Percentiles rank a stretch among this genome's conserved stretches.
Conservation (phyloP, 2,797 vertebrate genomes). For the Onychomys leucogaster region DNA sequence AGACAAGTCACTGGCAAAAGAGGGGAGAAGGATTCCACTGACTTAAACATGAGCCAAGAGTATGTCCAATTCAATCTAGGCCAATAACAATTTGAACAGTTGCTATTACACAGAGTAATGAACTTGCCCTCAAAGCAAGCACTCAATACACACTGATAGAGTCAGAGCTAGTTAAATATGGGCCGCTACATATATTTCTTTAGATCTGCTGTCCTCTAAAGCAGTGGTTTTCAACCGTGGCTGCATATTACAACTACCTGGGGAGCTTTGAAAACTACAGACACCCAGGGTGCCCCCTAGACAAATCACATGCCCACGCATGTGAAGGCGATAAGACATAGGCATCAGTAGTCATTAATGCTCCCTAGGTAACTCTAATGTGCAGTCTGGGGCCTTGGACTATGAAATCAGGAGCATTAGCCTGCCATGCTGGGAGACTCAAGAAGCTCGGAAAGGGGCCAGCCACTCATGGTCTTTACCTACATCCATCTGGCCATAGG, state of each 20-base stretch:
- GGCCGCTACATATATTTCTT: neutral
- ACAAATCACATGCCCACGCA: slow-evolving; percentile 4
- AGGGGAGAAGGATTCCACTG: neutral
- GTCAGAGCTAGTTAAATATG: slow-evolving; percentile 31
- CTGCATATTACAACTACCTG: slow-evolving; percentile 29
- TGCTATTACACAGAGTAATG: slow-evolving; percentile 47
- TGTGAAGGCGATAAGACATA: neutral
- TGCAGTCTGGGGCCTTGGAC: neutral
- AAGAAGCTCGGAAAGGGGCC: neutral
- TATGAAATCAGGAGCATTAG: neutral
- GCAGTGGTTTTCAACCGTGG: slow-evolving; percentile 7
- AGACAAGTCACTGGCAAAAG: neutral
- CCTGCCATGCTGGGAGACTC: neutral
- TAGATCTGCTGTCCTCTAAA: neutral
- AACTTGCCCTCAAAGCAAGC: slow-evolving; percentile 53
- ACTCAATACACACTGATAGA: neutral
- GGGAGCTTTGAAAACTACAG: slow-evolving; percentile 47
- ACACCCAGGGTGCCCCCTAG: neutral
- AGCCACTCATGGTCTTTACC: neutral
- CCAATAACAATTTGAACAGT: slow-evolving; percentile 26
- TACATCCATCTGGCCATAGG: neutral
- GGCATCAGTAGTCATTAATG: neutral
- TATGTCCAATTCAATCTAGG: slow-evolving; percentile 1
- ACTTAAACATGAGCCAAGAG: slow-evolving; percentile 34
- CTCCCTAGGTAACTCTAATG: neutral